Evolutionary conservation across 2,113 vertebrate genomes (phyloP).

Genomic region (Platichthys flesus): DNA sequence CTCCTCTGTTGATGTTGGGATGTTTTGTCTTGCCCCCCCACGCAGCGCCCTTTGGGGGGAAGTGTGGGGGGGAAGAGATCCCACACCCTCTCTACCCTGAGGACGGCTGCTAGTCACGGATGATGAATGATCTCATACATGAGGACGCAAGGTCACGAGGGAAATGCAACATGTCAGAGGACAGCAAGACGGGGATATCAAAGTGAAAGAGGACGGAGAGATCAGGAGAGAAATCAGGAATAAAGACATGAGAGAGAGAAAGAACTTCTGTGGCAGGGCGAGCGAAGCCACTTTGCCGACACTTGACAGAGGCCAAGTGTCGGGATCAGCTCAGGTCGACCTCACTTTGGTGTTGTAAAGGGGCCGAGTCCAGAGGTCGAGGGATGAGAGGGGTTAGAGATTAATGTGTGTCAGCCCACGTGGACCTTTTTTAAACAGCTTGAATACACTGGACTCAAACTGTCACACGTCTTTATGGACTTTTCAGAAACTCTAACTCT

Average conservation of each 20-base stretch:
- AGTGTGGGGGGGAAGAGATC: constrained; percentile 14
- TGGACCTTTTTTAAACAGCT: background rate
- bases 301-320: constrained; percentile 10
- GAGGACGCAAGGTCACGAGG: constrained; percentile 49
- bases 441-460: constrained; percentile 16
- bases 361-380: constrained; percentile 1
- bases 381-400: background rate
- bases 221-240: background rate
- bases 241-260: background rate
- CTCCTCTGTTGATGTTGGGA: constrained; percentile 52
- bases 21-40: constrained; percentile 54
- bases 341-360: constrained; percentile 6
- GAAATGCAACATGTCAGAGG: constrained; percentile 48
- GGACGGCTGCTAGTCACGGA: constrained; percentile 55
- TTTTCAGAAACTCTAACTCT: background rate
- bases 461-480: background rate
- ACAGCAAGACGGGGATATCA: constrained; percentile 23
- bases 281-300: background rate
- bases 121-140: constrained; percentile 54
- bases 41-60: constrained; percentile 17
- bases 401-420: constrained; percentile 23
- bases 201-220: background rate
- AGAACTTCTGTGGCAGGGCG: background rate
- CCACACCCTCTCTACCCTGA: constrained; percentile 46
- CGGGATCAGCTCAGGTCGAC: constrained; percentile 54